A percentile compares a stretch with the other conserved stretches of the same genome.
phyloP scores from a whole-genome alignment of 1,140 invertebrate species.

The Plodia interpunctella region DNA sequence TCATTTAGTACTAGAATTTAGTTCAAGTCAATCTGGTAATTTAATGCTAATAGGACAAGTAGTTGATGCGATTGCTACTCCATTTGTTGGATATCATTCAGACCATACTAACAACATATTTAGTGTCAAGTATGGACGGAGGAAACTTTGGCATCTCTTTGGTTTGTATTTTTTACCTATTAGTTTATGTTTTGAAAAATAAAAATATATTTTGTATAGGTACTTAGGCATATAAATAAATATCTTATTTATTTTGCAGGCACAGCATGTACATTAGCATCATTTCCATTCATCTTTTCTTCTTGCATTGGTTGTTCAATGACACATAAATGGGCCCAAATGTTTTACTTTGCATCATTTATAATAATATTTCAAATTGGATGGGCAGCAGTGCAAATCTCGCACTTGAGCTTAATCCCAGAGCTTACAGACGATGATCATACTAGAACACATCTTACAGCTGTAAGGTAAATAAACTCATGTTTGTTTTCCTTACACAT shows the following conservation, averaged over 20 bases:
- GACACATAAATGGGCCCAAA: constrained; percentile 83
- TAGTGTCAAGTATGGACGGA: constrained; percentile 85
- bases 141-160: constrained; percentile 95
- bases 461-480: too few species aligned
- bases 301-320: constrained; percentile 85
- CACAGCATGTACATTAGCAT: constrained; percentile 86
- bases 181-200: neutral
- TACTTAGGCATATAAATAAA: neutral
- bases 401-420: constrained; percentile 91
- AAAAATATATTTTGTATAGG: constrained; percentile 3
- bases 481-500: too few species aligned
- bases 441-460: constrained; percentile 90
- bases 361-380: constrained; percentile 97
- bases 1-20: constrained; percentile 89
- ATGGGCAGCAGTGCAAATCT: constrained; percentile 96
- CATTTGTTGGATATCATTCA: constrained; percentile 92
- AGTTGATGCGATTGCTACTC: constrained; percentile 92
- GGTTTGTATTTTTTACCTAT: constrained; percentile 78
- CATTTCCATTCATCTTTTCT: constrained; percentile 95
- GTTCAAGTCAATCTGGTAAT: constrained; percentile 85
- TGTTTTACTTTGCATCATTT: constrained; percentile 93
- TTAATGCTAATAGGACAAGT: constrained; percentile 92
- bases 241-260: constrained; percentile 70
- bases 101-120: constrained; percentile 84
- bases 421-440: constrained; percentile 85